Conservation (phyloP, 2,888 invertebrate species). For the Gonocerus acuteangulatus region DNA sequence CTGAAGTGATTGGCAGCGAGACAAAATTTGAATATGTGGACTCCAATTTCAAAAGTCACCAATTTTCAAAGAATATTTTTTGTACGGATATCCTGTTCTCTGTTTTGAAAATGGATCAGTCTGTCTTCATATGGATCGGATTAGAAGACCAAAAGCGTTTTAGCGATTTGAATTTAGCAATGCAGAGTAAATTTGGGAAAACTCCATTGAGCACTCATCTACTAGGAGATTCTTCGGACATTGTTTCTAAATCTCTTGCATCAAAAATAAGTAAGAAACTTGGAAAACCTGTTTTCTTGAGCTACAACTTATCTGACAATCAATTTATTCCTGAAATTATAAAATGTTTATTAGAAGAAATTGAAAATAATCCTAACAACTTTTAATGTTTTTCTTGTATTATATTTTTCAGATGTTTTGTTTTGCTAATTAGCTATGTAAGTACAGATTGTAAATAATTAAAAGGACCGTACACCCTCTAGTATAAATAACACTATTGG, state of each 20-base stretch:
- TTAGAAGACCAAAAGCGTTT: constrained; percentile 14
- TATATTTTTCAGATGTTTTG: not conserved
- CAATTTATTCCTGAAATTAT: constrained; percentile 27
- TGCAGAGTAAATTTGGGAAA: constrained; percentile 25
- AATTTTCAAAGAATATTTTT: constrained; percentile 25
- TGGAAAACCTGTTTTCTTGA: constrained; percentile 31
- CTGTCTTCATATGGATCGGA: constrained; percentile 33
- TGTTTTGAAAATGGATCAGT: constrained; percentile 32
- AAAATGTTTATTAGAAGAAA: constrained; percentile 30
- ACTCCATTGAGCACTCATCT: constrained; percentile 26
- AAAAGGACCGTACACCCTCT: no score
- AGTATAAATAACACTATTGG: no score
- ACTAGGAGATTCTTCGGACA: constrained; percentile 28
- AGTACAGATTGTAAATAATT: no score
- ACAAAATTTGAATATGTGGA: not conserved
- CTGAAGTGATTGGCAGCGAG: not conserved
- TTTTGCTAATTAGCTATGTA: no score
- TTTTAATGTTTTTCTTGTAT: constrained; percentile 17
- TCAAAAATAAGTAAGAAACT: constrained; percentile 29
- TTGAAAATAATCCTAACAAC: constrained; percentile 23
- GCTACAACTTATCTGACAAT: constrained; percentile 29
- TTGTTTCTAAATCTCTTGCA: constrained; percentile 14
- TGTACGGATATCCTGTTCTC: constrained; percentile 25
- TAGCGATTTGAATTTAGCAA: constrained; percentile 24
- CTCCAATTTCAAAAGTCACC: constrained; percentile 15